A percentile compares a stretch with the other conserved stretches of the same genome.
These are phyloP conservation scores for Ligdia adustata DNA, from an alignment of 2,888 invertebrate genomes.

Conservation along the genomic window DNA sequence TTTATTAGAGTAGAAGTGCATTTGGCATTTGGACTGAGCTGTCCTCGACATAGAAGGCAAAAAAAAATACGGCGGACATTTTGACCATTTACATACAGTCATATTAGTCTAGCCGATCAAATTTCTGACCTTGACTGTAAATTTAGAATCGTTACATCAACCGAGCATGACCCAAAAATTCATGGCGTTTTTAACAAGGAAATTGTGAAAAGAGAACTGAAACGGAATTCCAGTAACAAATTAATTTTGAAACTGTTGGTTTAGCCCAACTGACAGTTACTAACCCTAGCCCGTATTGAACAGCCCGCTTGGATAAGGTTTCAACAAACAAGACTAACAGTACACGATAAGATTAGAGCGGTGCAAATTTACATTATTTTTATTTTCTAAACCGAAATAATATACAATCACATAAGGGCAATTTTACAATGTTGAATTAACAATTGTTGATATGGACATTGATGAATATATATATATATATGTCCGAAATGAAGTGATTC, in stretches of 20 bases:
- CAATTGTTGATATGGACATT: too few relatives aligned
- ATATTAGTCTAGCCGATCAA: constrained; percentile 11
- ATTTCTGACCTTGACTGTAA: constrained; percentile 5
- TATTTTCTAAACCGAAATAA: constrained; percentile 45
- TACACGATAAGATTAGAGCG: constrained; percentile 43
- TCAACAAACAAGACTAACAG: constrained; percentile 37
- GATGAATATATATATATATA: too few relatives aligned
- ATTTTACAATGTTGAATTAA: neutral
- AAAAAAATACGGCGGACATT: constrained; percentile 17
- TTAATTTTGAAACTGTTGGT: constrained; percentile 26
- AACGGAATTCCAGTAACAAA: too few relatives aligned
- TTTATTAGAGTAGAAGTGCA: constrained; percentile 31
- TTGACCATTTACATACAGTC: constrained; percentile 21
- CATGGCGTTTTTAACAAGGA: too few relatives aligned
- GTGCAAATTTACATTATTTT: constrained; percentile 51
- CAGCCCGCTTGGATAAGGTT: constrained; percentile 39
- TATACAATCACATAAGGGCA: constrained; percentile 1
- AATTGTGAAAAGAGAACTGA: neutral
- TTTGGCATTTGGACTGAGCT: constrained; percentile 26
- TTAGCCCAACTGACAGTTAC: constrained; percentile 36
- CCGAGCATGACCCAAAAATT: too few relatives aligned
- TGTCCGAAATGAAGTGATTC: too few relatives aligned
- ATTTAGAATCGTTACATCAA: constrained; percentile 10
- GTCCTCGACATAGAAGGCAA: constrained; percentile 23
- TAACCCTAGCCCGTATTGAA: constrained; percentile 39